A percentile compares a stretch with the other conserved stretches of the same genome.
phyloP scores from a whole-genome alignment of 2,113 vertebrate species.

The Fregata magnificens region DNA sequence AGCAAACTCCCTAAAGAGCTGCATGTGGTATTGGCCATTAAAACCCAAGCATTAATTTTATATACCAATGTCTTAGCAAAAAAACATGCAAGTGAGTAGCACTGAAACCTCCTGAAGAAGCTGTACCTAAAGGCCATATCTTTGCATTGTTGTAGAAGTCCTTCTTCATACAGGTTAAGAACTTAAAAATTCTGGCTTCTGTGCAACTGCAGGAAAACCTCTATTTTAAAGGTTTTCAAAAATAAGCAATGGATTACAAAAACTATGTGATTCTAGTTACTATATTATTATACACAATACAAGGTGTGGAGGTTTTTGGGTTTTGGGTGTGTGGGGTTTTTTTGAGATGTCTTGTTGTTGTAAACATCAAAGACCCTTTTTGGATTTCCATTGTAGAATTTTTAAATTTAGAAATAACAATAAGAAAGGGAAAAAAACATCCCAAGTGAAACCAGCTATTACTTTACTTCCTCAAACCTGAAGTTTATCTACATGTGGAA shows the following conservation, averaged over 20 bases:
- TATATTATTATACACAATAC: background rate
- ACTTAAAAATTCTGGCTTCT: background rate
- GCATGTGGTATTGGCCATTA: background rate
- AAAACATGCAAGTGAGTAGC: background rate
- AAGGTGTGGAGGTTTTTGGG: rapidly evolving
- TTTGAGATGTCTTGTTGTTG: background rate
- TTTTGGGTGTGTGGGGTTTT: background rate
- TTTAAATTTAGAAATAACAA: background rate
- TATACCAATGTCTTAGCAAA: background rate
- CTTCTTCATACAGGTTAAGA: background rate
- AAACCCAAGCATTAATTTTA: background rate
- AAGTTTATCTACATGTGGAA: background rate
- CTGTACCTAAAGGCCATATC: background rate
- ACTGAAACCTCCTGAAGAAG: background rate
- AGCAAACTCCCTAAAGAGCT: background rate
- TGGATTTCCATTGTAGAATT: background rate
- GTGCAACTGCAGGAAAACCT: background rate
- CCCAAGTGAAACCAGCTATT: background rate
- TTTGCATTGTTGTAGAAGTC: background rate
- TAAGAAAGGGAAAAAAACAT: background rate
- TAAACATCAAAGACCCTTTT: background rate
- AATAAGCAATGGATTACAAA: background rate
- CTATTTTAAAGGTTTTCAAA: background rate
- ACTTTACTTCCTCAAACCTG: background rate
- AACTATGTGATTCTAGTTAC: rapidly evolving